These are phyloP conservation scores for Pachydiplax longipennis DNA, from an alignment of 2,888 invertebrate genomes.

Conservation along the genomic window DNA sequence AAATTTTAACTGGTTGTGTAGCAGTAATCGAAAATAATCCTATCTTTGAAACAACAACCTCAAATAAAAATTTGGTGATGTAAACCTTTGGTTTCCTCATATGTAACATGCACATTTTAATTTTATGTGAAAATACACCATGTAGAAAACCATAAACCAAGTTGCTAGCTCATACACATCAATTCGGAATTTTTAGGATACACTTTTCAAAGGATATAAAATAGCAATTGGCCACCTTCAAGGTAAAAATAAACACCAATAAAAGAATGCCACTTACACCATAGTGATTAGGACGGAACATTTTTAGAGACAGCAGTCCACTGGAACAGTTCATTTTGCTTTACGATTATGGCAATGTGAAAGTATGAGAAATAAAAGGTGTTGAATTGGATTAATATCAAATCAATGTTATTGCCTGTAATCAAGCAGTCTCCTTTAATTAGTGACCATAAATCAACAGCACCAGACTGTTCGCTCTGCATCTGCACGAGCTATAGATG, in stretches of 20 bases:
- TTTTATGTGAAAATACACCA: neutral
- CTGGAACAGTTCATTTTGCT: neutral
- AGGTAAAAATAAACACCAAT: neutral
- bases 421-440: neutral
- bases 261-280: neutral
- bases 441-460: neutral
- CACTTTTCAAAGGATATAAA: neutral
- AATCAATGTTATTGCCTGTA: neutral
- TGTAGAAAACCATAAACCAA: neutral
- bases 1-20: neutral
- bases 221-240: neutral
- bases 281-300: slow-evolving; percentile 6
- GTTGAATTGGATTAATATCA: neutral
- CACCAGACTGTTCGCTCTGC: slow-evolving; percentile 23
- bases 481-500: slow-evolving; percentile 6
- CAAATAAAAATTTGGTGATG: neutral
- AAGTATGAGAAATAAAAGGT: neutral
- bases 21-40: neutral
- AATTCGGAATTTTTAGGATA: neutral
- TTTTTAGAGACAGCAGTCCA: neutral
- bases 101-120: neutral
- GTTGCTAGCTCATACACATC: neutral
- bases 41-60: neutral
- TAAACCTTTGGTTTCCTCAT: neutral
- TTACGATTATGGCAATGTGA: neutral